phyloP scores from a whole-genome alignment of 2,797 vertebrate genomes.

The Vultur gryphus region DNA sequence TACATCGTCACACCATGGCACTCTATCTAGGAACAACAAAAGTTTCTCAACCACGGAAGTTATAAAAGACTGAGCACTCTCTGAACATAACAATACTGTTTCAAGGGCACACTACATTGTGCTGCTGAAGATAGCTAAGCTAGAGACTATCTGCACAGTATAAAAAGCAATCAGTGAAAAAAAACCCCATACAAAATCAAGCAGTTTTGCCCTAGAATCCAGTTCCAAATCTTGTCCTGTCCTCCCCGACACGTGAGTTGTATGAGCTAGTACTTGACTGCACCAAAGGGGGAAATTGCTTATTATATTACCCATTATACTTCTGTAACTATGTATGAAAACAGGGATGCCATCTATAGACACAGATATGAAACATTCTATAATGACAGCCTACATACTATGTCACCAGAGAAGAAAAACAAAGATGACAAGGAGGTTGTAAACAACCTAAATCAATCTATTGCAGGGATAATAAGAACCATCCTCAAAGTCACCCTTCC shows the following conservation, averaged over 20 bases:
- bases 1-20: too few relatives aligned
- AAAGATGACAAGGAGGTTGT: neutral
- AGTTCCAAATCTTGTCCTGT: neutral
- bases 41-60: neutral
- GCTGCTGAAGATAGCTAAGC: neutral
- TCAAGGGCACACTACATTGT: neutral
- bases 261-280: neutral
- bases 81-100: neutral
- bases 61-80: neutral
- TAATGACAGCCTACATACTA: conserved; percentile 18
- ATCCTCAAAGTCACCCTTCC: conserved; percentile 7
- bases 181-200: neutral
- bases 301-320: conserved; percentile 19
- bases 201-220: neutral
- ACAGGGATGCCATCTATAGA: conserved; percentile 7
- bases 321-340: conserved; percentile 12
- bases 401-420: neutral
- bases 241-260: neutral
- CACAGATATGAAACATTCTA: neutral
- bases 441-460: conserved; percentile 18
- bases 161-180: neutral
- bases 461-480: neutral
- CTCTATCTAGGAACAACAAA: neutral
- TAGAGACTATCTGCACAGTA: neutral
- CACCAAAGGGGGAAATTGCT: neutral